These are phyloP conservation scores for Belonocnema kinseyi DNA, from an alignment of 1,140 invertebrate genomes.

Conservation along the genomic window DNA sequence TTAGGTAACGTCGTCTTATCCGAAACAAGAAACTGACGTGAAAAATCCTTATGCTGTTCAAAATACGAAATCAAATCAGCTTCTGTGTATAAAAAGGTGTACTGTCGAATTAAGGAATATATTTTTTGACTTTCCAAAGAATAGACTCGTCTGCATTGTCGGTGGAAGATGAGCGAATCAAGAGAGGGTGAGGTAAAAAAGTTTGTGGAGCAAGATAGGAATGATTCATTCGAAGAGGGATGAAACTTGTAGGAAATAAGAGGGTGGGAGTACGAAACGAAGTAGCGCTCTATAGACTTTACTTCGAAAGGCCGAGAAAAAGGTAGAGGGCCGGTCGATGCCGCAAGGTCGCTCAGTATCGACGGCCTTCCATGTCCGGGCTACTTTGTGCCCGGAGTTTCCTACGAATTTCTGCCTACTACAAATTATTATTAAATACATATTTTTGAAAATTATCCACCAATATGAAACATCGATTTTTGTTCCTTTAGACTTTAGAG, in stretches of 20 bases:
- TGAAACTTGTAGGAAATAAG: background rate
- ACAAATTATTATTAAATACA: background rate
- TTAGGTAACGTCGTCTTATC: too few relatives aligned
- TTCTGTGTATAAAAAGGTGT: too few relatives aligned
- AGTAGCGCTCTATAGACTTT: constrained; percentile 5
- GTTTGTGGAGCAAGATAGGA: background rate
- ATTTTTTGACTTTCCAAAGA: too few relatives aligned
- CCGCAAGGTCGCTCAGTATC: constrained; percentile 55
- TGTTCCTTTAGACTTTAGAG: too few relatives aligned
- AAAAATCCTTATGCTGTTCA: too few relatives aligned
- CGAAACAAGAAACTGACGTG: too few relatives aligned
- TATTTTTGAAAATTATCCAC: background rate
- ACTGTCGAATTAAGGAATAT: too few relatives aligned
- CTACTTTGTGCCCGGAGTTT: background rate
- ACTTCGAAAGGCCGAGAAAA: constrained; percentile 44
- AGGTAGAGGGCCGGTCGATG: constrained; percentile 53
- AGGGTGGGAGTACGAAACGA: background rate
- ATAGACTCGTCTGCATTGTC: background rate
- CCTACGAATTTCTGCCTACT: background rate
- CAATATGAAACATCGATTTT: too few relatives aligned
- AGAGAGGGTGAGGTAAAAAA: constrained; percentile 2
- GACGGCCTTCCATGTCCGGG: constrained; percentile 40
- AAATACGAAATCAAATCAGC: too few relatives aligned
- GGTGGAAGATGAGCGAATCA: background rate
- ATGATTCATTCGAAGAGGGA: constrained; percentile 7